Evolutionary conservation across 1,140 invertebrate species (phyloP).

Genomic region (Archivesica marissinica): DNA sequence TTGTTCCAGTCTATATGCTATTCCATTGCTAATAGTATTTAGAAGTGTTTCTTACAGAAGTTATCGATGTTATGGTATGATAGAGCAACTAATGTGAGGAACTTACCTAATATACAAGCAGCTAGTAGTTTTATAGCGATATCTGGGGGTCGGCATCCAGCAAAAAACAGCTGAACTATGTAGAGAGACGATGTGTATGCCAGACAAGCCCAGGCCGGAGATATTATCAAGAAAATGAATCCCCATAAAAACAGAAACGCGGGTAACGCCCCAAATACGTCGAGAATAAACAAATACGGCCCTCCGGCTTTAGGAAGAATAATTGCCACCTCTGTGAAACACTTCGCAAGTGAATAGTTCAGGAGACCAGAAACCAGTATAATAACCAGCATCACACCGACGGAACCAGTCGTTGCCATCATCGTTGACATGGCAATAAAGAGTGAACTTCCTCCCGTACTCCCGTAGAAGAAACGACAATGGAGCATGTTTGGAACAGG

Average conservation of each 20-base stretch:
- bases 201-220: conserved; percentile 84
- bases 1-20: no score
- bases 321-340: conserved; percentile 97
- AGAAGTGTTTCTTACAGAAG: no score
- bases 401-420: conserved; percentile 64
- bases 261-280: conserved; percentile 93
- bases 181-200: conserved; percentile 70
- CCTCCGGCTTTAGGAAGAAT: conserved; percentile 97
- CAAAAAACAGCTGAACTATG: conserved; percentile 67
- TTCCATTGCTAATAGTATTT: no score
- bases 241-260: conserved; percentile 98
- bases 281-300: conserved; percentile 97
- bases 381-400: conserved; percentile 67
- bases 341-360: conserved; percentile 87
- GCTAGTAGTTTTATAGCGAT: conserved; percentile 68
- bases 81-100: no score
- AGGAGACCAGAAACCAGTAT: conserved; percentile 67
- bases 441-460: conserved; percentile 65
- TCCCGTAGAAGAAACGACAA: conserved; percentile 68
- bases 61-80: no score
- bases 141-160: conserved; percentile 63
- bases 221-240: conserved; percentile 87
- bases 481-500: conserved; percentile 53
- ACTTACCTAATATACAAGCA: conserved; percentile 70
- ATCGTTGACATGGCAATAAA: conserved; percentile 71